Evolutionary conservation across 2,113 vertebrate species (phyloP).

Genomic region (Gila orcuttii): DNA sequence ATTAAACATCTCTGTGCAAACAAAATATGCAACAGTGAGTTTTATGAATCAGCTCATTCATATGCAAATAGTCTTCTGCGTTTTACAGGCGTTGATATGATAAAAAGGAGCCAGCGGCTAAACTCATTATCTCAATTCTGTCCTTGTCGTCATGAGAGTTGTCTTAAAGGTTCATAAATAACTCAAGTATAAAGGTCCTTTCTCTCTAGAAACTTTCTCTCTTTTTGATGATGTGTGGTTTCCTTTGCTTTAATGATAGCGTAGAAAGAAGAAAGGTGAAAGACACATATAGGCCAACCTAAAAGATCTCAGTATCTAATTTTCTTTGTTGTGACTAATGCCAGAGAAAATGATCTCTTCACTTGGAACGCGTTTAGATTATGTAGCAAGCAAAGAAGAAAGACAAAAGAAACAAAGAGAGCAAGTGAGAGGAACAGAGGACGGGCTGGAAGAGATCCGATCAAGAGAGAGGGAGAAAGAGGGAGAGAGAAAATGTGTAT

Average conservation of each 20-base stretch:
- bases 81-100: constrained; percentile 22
- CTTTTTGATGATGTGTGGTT: constrained; percentile 6
- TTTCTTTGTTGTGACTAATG: constrained; percentile 11
- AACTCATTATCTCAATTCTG: constrained; percentile 40
- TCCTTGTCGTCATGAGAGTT: constrained; percentile 16
- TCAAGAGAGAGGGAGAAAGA: constrained; percentile 8
- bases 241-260: constrained; percentile 15
- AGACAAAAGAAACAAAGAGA: background rate
- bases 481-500: background rate
- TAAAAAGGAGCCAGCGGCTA: constrained; percentile 32
- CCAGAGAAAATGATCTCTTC: constrained; percentile 8
- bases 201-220: constrained; percentile 4
- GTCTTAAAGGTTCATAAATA: constrained; percentile 37
- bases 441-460: background rate
- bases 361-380: background rate
- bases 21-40: constrained; percentile 21
- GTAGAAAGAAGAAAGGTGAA: background rate
- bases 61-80: constrained; percentile 23
- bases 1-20: constrained; percentile 10
- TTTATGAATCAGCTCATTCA: constrained; percentile 28
- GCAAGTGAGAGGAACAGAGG: background rate
- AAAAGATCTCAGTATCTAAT: background rate
- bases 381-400: background rate
- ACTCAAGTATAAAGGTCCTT: constrained; percentile 28
- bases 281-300: constrained; percentile 6